Percentiles rank a stretch among this genome's conserved stretches.
Evolutionary conservation across 2,888 invertebrate species (phyloP).

Genomic region (Urechis unicinctus): DNA sequence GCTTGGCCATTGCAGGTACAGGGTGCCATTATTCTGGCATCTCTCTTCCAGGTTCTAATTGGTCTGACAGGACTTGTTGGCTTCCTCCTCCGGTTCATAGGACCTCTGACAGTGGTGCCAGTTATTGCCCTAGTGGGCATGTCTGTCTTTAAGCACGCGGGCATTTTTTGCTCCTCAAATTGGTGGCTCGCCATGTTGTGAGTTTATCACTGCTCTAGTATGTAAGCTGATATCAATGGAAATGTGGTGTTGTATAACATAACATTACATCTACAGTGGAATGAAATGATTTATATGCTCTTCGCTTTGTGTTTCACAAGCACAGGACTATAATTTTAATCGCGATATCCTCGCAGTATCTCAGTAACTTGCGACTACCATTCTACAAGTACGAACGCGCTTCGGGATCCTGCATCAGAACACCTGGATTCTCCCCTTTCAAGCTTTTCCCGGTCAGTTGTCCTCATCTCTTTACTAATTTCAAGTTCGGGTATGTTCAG

Average conservation of each 20-base stretch:
- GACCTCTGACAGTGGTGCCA: conserved; percentile 77
- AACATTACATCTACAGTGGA: background rate
- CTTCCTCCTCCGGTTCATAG: conserved; percentile 66
- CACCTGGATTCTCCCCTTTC: conserved; percentile 23
- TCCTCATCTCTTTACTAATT: too few relatives aligned
- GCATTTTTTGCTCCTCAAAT: conserved; percentile 67
- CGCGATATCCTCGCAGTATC: conserved; percentile 72
- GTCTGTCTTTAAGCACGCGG: conserved; percentile 73
- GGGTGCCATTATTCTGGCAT: too few relatives aligned
- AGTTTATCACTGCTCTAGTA: too few relatives aligned
- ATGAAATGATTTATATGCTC: background rate
- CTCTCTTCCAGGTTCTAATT: conserved; percentile 68
- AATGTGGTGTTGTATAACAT: background rate
- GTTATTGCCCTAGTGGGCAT: conserved; percentile 64
- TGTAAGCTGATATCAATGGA: too few relatives aligned
- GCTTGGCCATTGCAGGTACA: conserved; percentile 75
- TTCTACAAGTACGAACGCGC: conserved; percentile 13
- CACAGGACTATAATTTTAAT: conserved; percentile 70
- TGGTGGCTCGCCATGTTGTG: conserved; percentile 76
- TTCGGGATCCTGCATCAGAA: conserved; percentile 19
- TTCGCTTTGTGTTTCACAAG: background rate
- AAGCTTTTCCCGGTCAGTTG: conserved; percentile 30
- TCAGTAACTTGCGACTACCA: conserved; percentile 44
- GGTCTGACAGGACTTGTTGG: conserved; percentile 70
- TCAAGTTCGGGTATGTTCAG: too few relatives aligned